Base-by-base conservation (phyloP, 2,797 vertebrate genomes). In the Cynopterus sphinx region DNA sequence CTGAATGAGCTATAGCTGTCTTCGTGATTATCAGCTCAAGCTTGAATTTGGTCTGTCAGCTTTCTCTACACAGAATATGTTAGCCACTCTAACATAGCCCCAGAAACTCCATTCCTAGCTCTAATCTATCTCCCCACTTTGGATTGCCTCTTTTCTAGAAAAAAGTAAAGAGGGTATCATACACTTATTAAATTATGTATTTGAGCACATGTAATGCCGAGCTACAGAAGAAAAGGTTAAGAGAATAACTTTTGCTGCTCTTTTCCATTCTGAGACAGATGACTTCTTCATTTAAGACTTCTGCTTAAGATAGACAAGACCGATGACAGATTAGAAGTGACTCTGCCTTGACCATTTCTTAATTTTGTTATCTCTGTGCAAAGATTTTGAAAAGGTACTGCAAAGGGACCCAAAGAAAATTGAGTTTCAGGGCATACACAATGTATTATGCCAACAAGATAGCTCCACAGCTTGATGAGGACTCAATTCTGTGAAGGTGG, bases 351-450 rank as follows among this genome's bases (percentile, higher is more conserved):
- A 6, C 24, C 17, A 59, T 36, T 1, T 6, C 12, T 94, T 15
- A 70, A 6, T 1, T 21, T 1, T 8, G 2, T 2, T 57, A 16
- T 17, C 0, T 2, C 13, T 16, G 43, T 46, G 28, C 8, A 22
- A 84, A 77, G 24, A 39, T 33, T 67, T 51, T 65, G 10, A n/a
- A 12, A 3, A 74, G 16, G 3, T 16, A 22, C 24, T 65, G 2
- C 11, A 12, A 55, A 77, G 7, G 1, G 2, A 53, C 5, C 5
- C 16, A 68, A 22, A 70, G 9, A 63, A 10, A 15, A 2, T 2
- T 49, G 12, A 24, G 2, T 1, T 3, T 82, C 16, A 68, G 41
- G 19, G 1, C 2, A 68, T 16, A 53, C 1, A 41, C 6, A 19
- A 22, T 28, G 0, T 9, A 6, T 68, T 22, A 16, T 73, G 6